These are phyloP conservation scores for Adelges cooleyi DNA, from an alignment of 1,140 invertebrate species.

Conservation along the genomic window DNA sequence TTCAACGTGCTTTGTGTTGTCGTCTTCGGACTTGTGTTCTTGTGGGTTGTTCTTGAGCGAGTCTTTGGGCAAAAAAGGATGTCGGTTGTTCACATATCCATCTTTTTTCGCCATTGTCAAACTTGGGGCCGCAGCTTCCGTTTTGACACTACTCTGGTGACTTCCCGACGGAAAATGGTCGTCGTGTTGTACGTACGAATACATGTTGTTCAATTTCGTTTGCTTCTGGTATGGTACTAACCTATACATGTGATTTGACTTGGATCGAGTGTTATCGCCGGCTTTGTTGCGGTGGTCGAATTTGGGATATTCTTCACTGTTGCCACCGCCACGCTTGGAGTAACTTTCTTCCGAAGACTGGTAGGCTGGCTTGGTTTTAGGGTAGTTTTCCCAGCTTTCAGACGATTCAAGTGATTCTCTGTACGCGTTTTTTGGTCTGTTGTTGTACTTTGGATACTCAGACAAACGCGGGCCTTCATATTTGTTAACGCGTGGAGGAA, in stretches of 20 bases:
- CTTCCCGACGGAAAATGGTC: conserved; percentile 21
- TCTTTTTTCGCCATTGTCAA: neutral
- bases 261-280: neutral
- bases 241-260: neutral
- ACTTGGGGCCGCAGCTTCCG: neutral
- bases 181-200: conserved; percentile 11
- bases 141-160: neutral
- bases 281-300: neutral
- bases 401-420: neutral
- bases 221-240: conserved; percentile 1
- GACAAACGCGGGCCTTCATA: neutral
- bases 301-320: neutral
- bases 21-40: neutral
- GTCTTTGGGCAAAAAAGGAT: conserved; percentile 18
- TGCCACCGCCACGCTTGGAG: neutral
- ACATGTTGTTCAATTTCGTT: conserved; percentile 2
- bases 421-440: neutral
- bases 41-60: neutral
- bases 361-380: neutral
- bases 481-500: neutral
- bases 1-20: conserved; percentile 30
- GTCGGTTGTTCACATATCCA: conserved; percentile 11
- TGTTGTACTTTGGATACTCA: neutral
- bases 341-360: neutral
- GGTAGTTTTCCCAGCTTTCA: neutral